Evolutionary conservation across 2,113 vertebrate species (phyloP).

Genomic region (Carollia perspicillata): DNA sequence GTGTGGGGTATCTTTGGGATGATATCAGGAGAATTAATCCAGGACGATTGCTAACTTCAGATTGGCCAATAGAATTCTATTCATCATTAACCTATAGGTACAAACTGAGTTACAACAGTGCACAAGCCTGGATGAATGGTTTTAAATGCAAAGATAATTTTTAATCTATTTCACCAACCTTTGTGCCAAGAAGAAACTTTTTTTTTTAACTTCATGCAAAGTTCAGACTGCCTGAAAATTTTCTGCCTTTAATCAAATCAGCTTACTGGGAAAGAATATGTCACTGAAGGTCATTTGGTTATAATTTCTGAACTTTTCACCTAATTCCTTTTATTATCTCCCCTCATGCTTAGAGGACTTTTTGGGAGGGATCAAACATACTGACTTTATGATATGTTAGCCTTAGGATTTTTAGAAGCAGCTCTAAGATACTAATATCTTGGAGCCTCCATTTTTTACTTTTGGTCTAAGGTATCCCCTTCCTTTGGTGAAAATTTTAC

Average conservation of each 20-base stretch:
- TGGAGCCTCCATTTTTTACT: background rate
- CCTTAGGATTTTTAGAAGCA: background rate
- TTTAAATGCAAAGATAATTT: background rate
- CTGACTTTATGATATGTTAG: background rate
- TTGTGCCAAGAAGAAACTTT: background rate
- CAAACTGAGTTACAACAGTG: background rate
- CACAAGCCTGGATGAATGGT: background rate
- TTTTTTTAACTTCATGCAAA: background rate
- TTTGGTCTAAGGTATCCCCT: background rate
- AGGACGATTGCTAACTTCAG: background rate
- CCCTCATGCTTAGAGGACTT: background rate
- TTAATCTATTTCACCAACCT: background rate
- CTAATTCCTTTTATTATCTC: background rate
- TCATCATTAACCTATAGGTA: background rate
- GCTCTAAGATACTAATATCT: background rate
- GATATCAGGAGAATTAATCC: background rate
- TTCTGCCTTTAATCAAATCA: background rate
- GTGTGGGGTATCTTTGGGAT: background rate
- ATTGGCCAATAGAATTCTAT: background rate
- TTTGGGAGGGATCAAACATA: background rate
- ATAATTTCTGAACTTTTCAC: background rate
- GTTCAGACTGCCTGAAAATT: background rate
- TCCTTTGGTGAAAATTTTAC: background rate
- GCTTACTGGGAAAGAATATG: background rate
- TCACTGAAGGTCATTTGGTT: background rate